phyloP scores from a whole-genome alignment of 2,113 vertebrate genomes.

The Calidris pugnax region DNA sequence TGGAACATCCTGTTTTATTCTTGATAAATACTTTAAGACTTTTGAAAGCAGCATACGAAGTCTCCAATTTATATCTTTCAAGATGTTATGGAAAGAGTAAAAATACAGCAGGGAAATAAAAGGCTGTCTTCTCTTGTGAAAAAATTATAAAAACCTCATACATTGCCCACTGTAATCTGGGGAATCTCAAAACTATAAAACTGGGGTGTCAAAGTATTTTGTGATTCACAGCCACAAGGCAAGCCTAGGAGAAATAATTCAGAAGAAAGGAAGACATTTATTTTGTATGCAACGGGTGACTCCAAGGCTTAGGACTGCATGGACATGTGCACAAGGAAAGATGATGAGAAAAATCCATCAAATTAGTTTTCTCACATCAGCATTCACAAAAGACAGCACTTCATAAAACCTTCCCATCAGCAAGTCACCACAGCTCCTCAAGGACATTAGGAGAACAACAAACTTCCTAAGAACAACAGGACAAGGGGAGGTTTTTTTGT shows the following conservation, averaged over 20 bases:
- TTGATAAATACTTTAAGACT: background rate
- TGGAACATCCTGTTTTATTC: background rate
- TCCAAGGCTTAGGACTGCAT: background rate
- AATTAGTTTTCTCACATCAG: slow-evolving; percentile 25
- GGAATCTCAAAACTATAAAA: background rate
- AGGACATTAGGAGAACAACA: background rate
- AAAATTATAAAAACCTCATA: background rate
- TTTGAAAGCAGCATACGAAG: background rate
- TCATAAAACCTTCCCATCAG: background rate
- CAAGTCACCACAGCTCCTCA: background rate
- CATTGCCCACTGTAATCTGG: background rate
- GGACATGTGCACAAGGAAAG: background rate
- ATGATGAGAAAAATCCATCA: slow-evolving; percentile 31
- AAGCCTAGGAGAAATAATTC: background rate
- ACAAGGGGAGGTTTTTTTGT: background rate
- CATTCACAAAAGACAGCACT: background rate
- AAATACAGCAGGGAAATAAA: background rate
- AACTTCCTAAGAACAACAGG: background rate
- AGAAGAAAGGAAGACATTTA: background rate
- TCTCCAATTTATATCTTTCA: background rate
- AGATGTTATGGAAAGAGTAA: background rate
- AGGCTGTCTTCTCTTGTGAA: background rate
- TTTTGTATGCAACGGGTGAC: background rate
- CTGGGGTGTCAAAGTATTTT: background rate
- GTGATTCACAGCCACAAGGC: background rate